Evolutionary conservation across 2,888 invertebrate species (phyloP), one percentile per base, ranked within the genome.

Genomic region (Amphipoea lucens): DNA sequence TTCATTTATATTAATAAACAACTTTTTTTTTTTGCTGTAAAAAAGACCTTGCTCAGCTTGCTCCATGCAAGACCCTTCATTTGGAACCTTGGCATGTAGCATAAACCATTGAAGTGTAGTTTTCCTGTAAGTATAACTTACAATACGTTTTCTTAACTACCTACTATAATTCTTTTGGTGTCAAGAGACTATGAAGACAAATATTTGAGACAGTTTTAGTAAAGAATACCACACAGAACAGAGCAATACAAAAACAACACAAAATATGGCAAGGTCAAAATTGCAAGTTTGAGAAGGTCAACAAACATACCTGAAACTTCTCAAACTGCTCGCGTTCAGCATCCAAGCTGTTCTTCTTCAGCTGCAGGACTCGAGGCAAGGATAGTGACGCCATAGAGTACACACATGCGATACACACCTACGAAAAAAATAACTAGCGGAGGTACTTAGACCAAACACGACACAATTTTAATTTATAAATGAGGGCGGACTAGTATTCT

Each of bases 291-390:
- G 62, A 75, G 70, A 83, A 85, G 85, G 83, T 78, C 78, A 83
- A 74, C 66, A 78, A 82, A 75, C 79, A 78, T 96, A 98, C 98
- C 98, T 98, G 98, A 92, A 98, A 98, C 95, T 98, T 98, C 95
- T 98, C 98, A 94, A 98, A 98, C 91, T 98, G 98, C 94, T 98
- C 98, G 77, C 98, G 97, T 94, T 98, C 98, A 87, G 98, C 97
- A 93, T 98, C 98, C 92, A 98, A 94, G 92, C 98, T 98, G 86
- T 98, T 98, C 96, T 98, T 98, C 93, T 98, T 97, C 88, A 98
- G 97, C 93, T 98, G 98, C 83, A 98, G 96, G 86, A 98, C 98
- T 91, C 98, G 97, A 62, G 98, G 98, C 90, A 98, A 95, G 68
- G 98, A 98, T 93, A 98, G 95, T 88, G 98, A 98, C 96, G 98